Base-by-base conservation (phyloP, 2,888 invertebrate species). In the Xanthorhoe spadicearia region DNA sequence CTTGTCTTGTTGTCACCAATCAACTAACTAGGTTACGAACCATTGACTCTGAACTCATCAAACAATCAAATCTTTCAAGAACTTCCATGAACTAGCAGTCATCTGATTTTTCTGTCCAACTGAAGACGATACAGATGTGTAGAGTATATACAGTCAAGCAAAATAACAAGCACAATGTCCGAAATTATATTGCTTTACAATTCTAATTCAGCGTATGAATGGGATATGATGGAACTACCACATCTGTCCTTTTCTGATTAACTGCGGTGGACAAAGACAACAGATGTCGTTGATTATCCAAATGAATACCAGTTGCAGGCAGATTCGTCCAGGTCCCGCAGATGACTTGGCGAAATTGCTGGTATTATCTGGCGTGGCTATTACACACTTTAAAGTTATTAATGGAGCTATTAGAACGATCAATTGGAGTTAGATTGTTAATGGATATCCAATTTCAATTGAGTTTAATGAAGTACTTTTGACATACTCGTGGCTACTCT, bases 231-330 rank as follows among this genome's bases (percentile, higher is more conserved):
- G 32, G 46, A 61, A 64, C 49, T 32, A 43, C 59, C 5, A 15
- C 17, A 56, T 51, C 43, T 54, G n/a, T 66, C 46, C 51, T 64
- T 8, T 54, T 48, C 38, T 18, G 46, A 1, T n/a, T 15, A 8
- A 32, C 8, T 55, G n/a, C 9, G 3, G 18, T 53, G 51, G 53
- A 66, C 58, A 64, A 52, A 61, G 66, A 62, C 43, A 50, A 52
- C 52, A 61, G 0, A 51, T 38, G 61, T 17, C 56, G 64, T 74
- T 84, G 80, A 87, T 87, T 87, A 87, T 84, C 74, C 82, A 84
- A 88, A 89, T 89, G 86, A 85, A 86, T 86, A 88, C 90, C 83
- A 82, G 90, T 90, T 87, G 67, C 71, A 77, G 83, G 89, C 84
- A 85, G 90, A 85, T 83, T 73, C 56, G 64, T 61, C 86, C 84